phyloP scores from a whole-genome alignment of 2,797 vertebrate genomes.

The Notamacropus eugenii region DNA sequence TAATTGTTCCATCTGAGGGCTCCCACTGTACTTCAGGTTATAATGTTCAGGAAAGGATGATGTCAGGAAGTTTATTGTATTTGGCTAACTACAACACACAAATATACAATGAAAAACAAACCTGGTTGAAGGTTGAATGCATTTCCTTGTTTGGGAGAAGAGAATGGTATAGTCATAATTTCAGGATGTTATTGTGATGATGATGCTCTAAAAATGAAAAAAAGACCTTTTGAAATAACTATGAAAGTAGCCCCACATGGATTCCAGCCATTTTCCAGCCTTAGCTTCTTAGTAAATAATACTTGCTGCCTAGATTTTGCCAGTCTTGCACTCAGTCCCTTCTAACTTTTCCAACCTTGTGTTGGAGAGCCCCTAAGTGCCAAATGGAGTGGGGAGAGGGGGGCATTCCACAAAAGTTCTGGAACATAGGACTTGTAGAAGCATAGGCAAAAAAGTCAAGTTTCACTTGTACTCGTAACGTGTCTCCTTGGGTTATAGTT shows the following conservation, averaged over 20 bases:
- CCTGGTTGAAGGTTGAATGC: slow-evolving; percentile 10
- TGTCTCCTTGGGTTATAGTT: neutral
- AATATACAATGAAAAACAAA: neutral
- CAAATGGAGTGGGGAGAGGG: neutral
- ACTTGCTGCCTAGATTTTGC: neutral
- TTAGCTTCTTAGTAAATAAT: neutral
- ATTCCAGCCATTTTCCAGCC: neutral
- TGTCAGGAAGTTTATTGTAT: slow-evolving; percentile 32
- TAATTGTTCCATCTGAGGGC: slow-evolving; percentile 11
- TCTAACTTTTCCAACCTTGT: neutral
- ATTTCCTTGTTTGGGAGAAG: slow-evolving; percentile 5
- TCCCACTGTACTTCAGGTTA: slow-evolving; percentile 20
- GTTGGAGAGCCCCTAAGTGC: neutral
- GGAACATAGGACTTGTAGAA: neutral
- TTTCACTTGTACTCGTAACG: neutral
- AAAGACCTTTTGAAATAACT: neutral
- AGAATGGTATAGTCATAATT: slow-evolving; percentile 1
- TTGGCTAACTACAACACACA: slow-evolving; percentile 1
- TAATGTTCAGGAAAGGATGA: slow-evolving; percentile 38
- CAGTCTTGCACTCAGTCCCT: neutral
- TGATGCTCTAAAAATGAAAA: neutral
- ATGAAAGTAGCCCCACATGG: neutral
- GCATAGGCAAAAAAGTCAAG: neutral
- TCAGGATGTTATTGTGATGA: neutral
- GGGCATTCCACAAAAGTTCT: neutral